Base-by-base conservation (phyloP, 2,797 vertebrate species). In the Botia kubotai region DNA sequence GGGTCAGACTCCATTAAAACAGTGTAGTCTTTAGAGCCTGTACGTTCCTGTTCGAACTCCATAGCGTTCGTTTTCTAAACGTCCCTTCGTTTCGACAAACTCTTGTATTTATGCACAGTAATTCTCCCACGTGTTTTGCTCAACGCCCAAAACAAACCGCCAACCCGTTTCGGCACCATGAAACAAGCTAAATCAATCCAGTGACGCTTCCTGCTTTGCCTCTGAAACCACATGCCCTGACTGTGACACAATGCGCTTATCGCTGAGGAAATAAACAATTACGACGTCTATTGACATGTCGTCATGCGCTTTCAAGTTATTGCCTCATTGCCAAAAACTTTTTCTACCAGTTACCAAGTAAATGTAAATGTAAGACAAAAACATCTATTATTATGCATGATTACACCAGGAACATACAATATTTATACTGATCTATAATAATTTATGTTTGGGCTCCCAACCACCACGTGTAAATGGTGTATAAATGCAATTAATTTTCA, bases 71-170 rank as follows among this genome's bases (percentile, higher is more conserved):
- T 36, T 72, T 39, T 60, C 26, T 7, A 19, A 6, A 43, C 29
- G 17, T 53, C 6, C 14, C 81, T 50, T 73, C 70, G 55, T 82
- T n/a, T n/a, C 17, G 4, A 60, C 13, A 12, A 8, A n/a, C 60
- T 16, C 48, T 1, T 43, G 6, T 19, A 3, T 77, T 46, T 73
- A 82, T 78, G 12, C 21, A 63, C 16, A 17, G 14, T 33, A 52
- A 16, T 26, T 73, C 75, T 43, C 81, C 69, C 81, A 77, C 81
- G 75, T 62, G 21, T 82, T 75, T 77, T 55, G 21, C 43, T 23
- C 50, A 71, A 77, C 80, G 74, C 80, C 74, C 74, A 77, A 82
- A 71, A 72, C 50, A 77, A 82, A 82, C 58, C 72, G 62, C 74
- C 50, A 43, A 10, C 58, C 21, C 60, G 21, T 82, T 68, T 74